Evolutionary conservation across 2,888 invertebrate species (phyloP).

Genomic region (Cabera pusaria): DNA sequence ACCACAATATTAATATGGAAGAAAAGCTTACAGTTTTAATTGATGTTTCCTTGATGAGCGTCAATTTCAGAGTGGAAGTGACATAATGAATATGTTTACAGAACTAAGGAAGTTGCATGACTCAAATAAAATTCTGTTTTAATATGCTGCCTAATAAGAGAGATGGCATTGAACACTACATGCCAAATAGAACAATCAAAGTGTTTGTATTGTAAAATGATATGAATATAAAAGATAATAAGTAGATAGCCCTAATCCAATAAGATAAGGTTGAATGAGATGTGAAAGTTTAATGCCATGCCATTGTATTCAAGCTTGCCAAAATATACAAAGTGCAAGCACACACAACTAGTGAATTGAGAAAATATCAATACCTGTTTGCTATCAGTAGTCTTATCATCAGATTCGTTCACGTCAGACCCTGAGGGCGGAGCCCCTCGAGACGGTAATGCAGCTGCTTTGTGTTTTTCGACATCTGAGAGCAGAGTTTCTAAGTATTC

Average conservation of each 20-base stretch:
- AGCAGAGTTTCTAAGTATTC: conserved; percentile 93
- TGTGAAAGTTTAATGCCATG: conserved; percentile 15
- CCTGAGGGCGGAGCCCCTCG: conserved; percentile 78
- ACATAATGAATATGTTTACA: conserved; percentile 21
- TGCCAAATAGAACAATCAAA: conserved; percentile 4
- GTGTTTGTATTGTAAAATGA: conserved; percentile 20
- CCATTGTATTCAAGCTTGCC: background rate
- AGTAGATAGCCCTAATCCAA: conserved; percentile 31
- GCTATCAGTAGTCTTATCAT: conserved; percentile 75
- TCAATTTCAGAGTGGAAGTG: conserved; percentile 15
- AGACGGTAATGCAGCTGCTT: conserved; percentile 79
- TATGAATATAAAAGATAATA: conserved; percentile 28
- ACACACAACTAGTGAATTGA: too few species aligned
- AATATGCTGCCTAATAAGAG: conserved; percentile 1
- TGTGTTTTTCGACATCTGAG: conserved; percentile 93
- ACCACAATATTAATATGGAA: conserved; percentile 42
- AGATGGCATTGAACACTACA: conserved; percentile 5
- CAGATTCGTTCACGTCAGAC: conserved; percentile 67
- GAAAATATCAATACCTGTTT: too few species aligned
- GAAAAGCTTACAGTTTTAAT: conserved; percentile 36
- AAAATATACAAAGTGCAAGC: too few species aligned
- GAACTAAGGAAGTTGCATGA: conserved; percentile 16
- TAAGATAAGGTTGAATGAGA: conserved; percentile 31
- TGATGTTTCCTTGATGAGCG: conserved; percentile 29
- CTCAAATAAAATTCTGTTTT: conserved; percentile 8